Evolutionary conservation across 2,797 vertebrate genomes (phyloP), one percentile per base, ranked within the genome.

Genomic region (Pipistrellus pygmaeus): DNA sequence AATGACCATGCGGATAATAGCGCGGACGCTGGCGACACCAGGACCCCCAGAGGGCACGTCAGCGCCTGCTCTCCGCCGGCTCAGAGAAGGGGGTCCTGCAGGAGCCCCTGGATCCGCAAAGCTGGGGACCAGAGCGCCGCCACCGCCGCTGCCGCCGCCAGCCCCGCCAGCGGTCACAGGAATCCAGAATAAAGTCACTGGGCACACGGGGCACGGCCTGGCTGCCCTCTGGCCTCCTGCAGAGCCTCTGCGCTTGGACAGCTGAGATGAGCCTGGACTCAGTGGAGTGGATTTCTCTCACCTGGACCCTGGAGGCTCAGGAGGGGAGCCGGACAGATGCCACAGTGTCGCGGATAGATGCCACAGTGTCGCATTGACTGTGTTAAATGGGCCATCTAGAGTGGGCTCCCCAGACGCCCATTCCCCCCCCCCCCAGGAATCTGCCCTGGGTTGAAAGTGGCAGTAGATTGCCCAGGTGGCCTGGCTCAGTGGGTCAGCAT

Each of bases 1-100:
- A 1, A 46, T 1, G 3, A 4, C 62, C 0, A 8, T 0, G 53
- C 30, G 0, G 1, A 30, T 1, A 0, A 10, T 20, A 15, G 12
- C 10, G 14, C 35, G 14, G 7, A 15, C 14, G 25, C 3, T 64
- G 76, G 60, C 11, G 41, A 30, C n/a, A 0, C 17, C 51, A 5
- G 51, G 9, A 9, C 1, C 23, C 32, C 17, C 6, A 7, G 18
- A 30, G 62, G 30, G 82, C 44, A 3, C 20, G 2, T 60, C 25
- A 7, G 13, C 3, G 1, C 51, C 89, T 38, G 32, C 77, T 41
- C 38, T 87, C 13, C 0, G 11, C 73, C 2, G 5, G 10, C 51
- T 53, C 60, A 12, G n/a, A 60, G 48, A 46, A 38, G 0, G 46
- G 10, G 8, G 18, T 30, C 30, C 14, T 18, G 25, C 8, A 18